Base-by-base conservation (phyloP, 2,113 vertebrate genomes). In the Chascanopsetta lugubris region DNA sequence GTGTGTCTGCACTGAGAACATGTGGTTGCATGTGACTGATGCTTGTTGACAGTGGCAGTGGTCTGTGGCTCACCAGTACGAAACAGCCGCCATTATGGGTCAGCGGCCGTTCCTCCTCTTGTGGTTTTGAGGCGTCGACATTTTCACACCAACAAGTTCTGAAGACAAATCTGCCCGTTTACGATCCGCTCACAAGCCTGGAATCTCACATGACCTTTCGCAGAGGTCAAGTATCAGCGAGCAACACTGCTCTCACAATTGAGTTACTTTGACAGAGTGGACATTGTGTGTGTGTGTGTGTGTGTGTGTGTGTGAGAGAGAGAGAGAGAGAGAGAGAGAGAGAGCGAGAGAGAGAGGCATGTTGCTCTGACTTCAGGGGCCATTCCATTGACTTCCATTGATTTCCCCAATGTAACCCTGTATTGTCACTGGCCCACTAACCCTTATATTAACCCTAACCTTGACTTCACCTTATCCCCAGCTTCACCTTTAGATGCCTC, bases 231-330 rank as follows among this genome's bases (percentile, higher is more conserved):
- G 83, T 69, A 77, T 79, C 63, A 67, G 51, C 80, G 54, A 65
- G 75, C 72, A 77, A 53, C 73, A 34, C 62, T 68, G 69, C 72
- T 79, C 87, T 85, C 69, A 70, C 85, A 82, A 82, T 74, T 32
- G 49, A 81, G 70, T 82, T 72, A 70, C 70, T 8, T 40, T n/a
- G 3, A 80, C 60, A 68, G 54, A 67, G 69, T 29, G 61, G 56
- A 84, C 59, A 72, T 70, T 72, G 53, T 68, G 56, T 68, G 49
- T n/a, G n/a, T n/a, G n/a, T n/a, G n/a, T n/a, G n/a, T n/a, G n/a
- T n/a, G n/a, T n/a, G n/a, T n/a, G n/a, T n/a, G n/a, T n/a, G n/a
- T n/a, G n/a, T n/a, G n/a, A 69, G 57, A 70, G 40, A 48, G 61
- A 61, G 25, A 38, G 38, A 38, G 20, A 36, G 11, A n/a, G n/a